Conservation (phyloP, 2,113 vertebrate genomes). For the Glareola pratincola region DNA sequence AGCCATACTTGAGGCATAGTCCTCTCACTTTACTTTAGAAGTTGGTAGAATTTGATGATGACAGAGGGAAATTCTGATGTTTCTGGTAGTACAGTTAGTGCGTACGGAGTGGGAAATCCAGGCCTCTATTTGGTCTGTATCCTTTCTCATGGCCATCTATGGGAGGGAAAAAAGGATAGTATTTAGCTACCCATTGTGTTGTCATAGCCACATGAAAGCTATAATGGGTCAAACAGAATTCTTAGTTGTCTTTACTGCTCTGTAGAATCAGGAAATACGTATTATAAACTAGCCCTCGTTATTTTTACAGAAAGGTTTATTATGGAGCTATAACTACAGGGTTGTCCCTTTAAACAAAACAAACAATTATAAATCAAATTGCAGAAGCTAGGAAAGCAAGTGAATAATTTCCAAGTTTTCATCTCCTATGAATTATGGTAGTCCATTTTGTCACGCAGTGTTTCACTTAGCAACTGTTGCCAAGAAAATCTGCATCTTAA, state of each 20-base stretch:
- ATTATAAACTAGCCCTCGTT: not conserved
- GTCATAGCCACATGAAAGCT: not conserved
- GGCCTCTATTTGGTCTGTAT: not conserved
- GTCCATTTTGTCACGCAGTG: not conserved
- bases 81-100: not conserved
- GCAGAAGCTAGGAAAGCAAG: not conserved
- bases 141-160: not conserved
- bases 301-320: not conserved
- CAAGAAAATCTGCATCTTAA: slow-evolving; percentile 40
- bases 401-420: not conserved
- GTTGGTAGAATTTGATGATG: not conserved
- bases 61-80: not conserved
- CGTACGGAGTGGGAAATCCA: not conserved
- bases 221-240: not conserved
- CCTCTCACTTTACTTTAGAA: not conserved
- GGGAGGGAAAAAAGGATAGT: not conserved
- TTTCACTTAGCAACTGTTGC: not conserved
- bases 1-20: not conserved
- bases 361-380: not conserved
- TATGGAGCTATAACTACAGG: not conserved
- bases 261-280: not conserved
- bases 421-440: not conserved
- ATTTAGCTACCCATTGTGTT: not conserved
- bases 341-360: not conserved
- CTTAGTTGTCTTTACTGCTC: not conserved